Base-by-base conservation (phyloP, 2,888 invertebrate genomes). In the Drosophila nigritarsus region DNA sequence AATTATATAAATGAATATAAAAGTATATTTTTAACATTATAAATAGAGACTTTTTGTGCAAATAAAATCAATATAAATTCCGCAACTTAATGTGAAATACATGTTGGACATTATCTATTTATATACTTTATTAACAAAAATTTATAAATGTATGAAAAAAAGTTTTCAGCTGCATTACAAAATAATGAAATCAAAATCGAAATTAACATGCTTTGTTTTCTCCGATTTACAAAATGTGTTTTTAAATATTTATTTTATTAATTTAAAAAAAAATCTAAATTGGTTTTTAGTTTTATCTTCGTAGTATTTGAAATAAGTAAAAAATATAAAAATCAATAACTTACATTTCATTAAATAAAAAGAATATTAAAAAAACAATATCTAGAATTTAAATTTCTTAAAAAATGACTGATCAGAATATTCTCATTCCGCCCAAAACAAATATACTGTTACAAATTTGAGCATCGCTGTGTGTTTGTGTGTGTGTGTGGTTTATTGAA, bases 401-500 rank as follows among this genome's bases (percentile, higher is more conserved):
- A 20, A 20, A 13, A 40, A 13, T 13, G 20, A n/a, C 2, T 7
- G 42, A 36, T 36, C 15, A 15, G 15, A 15, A 8, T 15, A 15
- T 15, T 59, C 29, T 24, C 5, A 20, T 29, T 18, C 1, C n/a
- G 24, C 27, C 20, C 20, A 24, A 32, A 40, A 20, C 13, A 27
- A 49, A 50, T 8, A 6, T 29, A 29, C 40, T 11, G 11, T 15
- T 20, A n/a, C 18, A n/a, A 24, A 24, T 30, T 9, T 54, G n/a
- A 42, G 13, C 54, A 55, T 15, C 15, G 6, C n/a, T 34, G 27
- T 29, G 1, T 29, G 11, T 29, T 20, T 20, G 30, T 36, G 49
- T 51, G n/a, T 27, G 67, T 27, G 29, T 20, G 40, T 20, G n/a
- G 24, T 7, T 53, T 51, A 53, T 56, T 56, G 27, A 45, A 38